Conservation (phyloP, 2,888 invertebrate genomes). For the Ennomos quercinarius region DNA sequence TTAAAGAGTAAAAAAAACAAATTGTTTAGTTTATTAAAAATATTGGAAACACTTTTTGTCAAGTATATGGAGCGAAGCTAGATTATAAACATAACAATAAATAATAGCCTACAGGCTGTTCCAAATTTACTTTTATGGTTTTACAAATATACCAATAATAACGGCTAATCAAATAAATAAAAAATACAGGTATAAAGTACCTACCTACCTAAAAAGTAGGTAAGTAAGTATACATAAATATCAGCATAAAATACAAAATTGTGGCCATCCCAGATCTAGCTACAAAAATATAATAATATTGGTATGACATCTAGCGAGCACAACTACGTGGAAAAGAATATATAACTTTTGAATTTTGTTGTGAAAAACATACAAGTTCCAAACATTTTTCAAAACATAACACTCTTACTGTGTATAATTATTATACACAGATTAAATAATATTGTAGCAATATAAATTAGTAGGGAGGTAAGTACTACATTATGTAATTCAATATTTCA, state of each 20-base stretch:
- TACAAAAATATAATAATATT: slow-evolving; percentile 5
- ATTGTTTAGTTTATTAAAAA: slow-evolving; percentile 8
- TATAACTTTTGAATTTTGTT: not conserved
- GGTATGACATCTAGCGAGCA: not conserved
- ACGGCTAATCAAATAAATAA: slow-evolving; percentile 6
- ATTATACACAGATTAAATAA: not conserved
- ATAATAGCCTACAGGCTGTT: slow-evolving; percentile 16
- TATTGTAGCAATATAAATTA: slow-evolving; percentile 6
- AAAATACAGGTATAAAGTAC: not conserved
- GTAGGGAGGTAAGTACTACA: not conserved
- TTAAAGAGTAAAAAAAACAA: too few species aligned
- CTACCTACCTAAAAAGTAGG: not conserved
- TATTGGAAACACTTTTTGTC: slow-evolving; percentile 26
- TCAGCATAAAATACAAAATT: slow-evolving; percentile 17
- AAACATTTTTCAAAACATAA: slow-evolving; percentile 7
- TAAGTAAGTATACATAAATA: slow-evolving; percentile 11
- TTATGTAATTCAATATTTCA: not conserved
- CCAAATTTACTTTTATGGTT: slow-evolving; percentile 2
- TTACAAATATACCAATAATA: slow-evolving; percentile 8
- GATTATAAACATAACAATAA: not conserved
- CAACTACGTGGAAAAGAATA: not conserved
- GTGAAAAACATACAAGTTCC: not conserved
- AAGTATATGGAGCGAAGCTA: slow-evolving; percentile 15
- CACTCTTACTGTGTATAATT: not conserved
- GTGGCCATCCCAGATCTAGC: slow-evolving; percentile 23